These are phyloP conservation scores for Leucozona laternaria DNA, from an alignment of 2,888 invertebrate species.

Conservation along the genomic window DNA sequence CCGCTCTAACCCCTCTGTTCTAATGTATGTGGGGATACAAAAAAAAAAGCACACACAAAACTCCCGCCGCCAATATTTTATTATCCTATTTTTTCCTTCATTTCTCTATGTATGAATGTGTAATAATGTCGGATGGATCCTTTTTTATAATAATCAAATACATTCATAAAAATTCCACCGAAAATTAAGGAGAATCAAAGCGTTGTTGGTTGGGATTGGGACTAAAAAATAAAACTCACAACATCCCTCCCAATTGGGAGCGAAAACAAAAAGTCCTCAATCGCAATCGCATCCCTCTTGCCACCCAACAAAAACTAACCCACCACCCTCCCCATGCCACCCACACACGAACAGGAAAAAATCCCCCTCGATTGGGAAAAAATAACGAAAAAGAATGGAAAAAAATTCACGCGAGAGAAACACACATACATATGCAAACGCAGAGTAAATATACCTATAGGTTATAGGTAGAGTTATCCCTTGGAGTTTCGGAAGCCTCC, in stretches of 20 bases:
- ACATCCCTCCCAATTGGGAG: conserved; percentile 55
- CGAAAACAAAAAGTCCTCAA: conserved; percentile 46
- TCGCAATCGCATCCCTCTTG: conserved; percentile 42
- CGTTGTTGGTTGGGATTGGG: conserved; percentile 10
- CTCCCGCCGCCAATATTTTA: conserved; percentile 71
- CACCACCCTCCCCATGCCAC: conserved; percentile 13
- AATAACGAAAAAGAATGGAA: conserved; percentile 56
- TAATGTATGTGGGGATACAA: conserved; percentile 25
- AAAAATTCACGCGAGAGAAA: conserved; percentile 69
- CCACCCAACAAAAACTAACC: conserved; percentile 29
- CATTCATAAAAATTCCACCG: conserved; percentile 74
- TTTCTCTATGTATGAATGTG: conserved; percentile 74
- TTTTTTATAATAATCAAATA: conserved; percentile 74
- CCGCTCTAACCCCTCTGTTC: conserved; percentile 20
- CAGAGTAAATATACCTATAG: neutral
- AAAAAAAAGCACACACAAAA: conserved; percentile 24
- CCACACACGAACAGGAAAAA: conserved; percentile 49
- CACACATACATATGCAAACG: conserved; percentile 36
- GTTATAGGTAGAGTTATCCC: conserved; percentile 27
- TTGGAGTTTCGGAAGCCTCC: conserved; percentile 46
- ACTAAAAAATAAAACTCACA: conserved; percentile 45
- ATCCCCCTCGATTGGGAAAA: conserved; percentile 56
- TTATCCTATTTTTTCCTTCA: conserved; percentile 68
- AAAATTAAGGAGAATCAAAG: conserved; percentile 70
- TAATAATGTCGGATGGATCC: conserved; percentile 74